Evolutionary conservation across 2,888 invertebrate genomes (phyloP), one percentile per base, ranked within the genome.

Genomic region (Cantharis flavilabris): DNA sequence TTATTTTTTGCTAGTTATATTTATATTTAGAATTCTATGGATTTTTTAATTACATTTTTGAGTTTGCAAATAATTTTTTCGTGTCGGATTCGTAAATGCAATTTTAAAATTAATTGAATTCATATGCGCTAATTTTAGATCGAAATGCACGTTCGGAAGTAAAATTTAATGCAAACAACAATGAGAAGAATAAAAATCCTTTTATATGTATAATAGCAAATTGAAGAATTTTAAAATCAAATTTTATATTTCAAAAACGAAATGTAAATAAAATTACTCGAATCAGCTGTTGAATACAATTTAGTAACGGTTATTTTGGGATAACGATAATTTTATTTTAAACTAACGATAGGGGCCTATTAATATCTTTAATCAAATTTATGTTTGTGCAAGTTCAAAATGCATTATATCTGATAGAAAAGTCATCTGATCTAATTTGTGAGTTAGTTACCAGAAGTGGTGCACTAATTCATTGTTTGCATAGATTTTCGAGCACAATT

Each of bases 1-100:
- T 71, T 73, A 72, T 73, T 78, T 78, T 78, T 78, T 76, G 71
- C 71, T 69, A 73, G 73, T 69, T 73, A 28, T n/a, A 62, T 76
- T 80, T 83, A 83, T 82, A 80, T 81, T 78, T 83, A 83, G 82
- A 80, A 79, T 76, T 72, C 76, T 65, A 69, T 64, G 73, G 69
- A 70, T 70, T 73, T 71, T 67, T 73, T 76, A 76, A 79, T 76
- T 76, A 74, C 76, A 81, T 79, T 75, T 69, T 77, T 73, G 77
- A 74, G 72, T 78, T 78, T 78, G 77, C 73, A 71, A 76, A 70
- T 26, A 26, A 9, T 9, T 9, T 26, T 26, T 26, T 26, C 26
- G 23, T 23, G 23, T 23, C 7, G 23, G 23, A 23, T 23, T 23
- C 23, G 26, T 9, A 26, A 26, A 49, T 49, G 49, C 49, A 49